A percentile compares a stretch with the other conserved stretches of the same genome.
Conservation (phyloP, 1,140 invertebrate species). For the Drosophila tsacasi region DNA sequence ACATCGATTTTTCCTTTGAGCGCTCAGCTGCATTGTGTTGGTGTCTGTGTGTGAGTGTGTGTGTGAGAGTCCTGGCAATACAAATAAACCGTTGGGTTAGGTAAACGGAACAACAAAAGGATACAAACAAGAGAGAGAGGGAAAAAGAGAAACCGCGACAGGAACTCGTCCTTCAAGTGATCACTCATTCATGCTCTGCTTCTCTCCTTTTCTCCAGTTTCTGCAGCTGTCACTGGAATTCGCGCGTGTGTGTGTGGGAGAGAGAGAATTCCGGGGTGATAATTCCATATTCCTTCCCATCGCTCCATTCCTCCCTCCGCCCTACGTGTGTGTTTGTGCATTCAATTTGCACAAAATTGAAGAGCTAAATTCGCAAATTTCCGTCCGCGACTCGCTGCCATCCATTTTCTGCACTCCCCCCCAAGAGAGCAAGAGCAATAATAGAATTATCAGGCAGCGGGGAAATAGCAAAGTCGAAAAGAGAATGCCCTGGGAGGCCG, state of each 20-base stretch:
- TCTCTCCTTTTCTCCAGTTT: slow-evolving; percentile 22
- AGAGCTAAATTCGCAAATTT: slow-evolving; percentile 50
- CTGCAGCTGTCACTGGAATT: slow-evolving; percentile 41
- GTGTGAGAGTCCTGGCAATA: slow-evolving; percentile 37
- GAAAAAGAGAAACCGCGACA: background rate
- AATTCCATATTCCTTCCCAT: slow-evolving; percentile 11
- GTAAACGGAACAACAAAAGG: slow-evolving; percentile 46
- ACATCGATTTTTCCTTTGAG: slow-evolving; percentile 55
- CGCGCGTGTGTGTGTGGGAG: slow-evolving; percentile 29
- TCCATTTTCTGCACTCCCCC: slow-evolving; percentile 52
- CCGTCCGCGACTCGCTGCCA: slow-evolving; percentile 67
- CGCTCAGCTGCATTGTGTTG: slow-evolving; percentile 23
- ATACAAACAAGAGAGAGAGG: slow-evolving; percentile 9
- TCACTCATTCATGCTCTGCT: slow-evolving; percentile 15
- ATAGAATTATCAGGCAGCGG: slow-evolving; percentile 64
- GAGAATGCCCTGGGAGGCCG: slow-evolving; percentile 70
- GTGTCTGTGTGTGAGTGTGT: slow-evolving; percentile 1
- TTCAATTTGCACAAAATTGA: slow-evolving; percentile 69
- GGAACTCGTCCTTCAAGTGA: slow-evolving; percentile 27
- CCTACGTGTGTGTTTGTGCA: slow-evolving; percentile 52
- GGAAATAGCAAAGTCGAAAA: slow-evolving; percentile 21
- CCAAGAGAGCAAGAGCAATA: slow-evolving; percentile 52
- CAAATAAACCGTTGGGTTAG: slow-evolving; percentile 42
- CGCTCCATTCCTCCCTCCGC: background rate
- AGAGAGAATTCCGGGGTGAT: slow-evolving; percentile 6